phyloP scores from a whole-genome alignment of 1,140 invertebrate genomes.

The Tetragonula clypearis region DNA sequence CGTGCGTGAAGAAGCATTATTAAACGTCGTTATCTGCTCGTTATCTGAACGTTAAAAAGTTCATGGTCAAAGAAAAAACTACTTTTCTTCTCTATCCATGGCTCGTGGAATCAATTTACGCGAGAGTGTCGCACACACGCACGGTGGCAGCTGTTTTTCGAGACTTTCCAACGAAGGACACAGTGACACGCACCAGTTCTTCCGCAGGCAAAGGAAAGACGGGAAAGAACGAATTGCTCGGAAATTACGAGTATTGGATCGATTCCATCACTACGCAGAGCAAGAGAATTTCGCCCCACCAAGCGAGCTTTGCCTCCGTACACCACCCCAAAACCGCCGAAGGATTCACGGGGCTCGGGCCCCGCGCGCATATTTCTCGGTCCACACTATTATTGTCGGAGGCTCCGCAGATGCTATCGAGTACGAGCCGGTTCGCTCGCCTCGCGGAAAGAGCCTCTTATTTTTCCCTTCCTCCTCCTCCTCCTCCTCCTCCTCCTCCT shows the following conservation, averaged over 20 bases:
- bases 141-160: not conserved
- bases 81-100: not conserved
- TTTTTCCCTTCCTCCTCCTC: conserved; percentile 11
- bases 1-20: too few relatives aligned
- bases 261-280: conserved; percentile 16
- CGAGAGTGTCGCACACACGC: not conserved
- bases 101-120: not conserved
- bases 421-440: conserved; percentile 62
- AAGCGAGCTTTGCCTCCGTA: not conserved
- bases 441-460: conserved; percentile 58
- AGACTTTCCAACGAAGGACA: not conserved
- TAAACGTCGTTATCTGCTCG: too few relatives aligned
- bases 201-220: not conserved
- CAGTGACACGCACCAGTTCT: not conserved
- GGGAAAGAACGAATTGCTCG: not conserved
- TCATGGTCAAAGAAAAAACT: not conserved
- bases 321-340: conserved; percentile 44
- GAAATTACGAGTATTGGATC: not conserved
- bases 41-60: not conserved
- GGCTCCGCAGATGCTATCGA: conserved; percentile 62
- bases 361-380: conserved; percentile 69
- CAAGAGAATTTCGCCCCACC: conserved; percentile 26
- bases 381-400: conserved; percentile 69
- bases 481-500: conserved; percentile 9
- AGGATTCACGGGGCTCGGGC: conserved; percentile 48